Evolutionary conservation across 2,113 vertebrate species (phyloP).

Genomic region (Myodes glareolus): DNA sequence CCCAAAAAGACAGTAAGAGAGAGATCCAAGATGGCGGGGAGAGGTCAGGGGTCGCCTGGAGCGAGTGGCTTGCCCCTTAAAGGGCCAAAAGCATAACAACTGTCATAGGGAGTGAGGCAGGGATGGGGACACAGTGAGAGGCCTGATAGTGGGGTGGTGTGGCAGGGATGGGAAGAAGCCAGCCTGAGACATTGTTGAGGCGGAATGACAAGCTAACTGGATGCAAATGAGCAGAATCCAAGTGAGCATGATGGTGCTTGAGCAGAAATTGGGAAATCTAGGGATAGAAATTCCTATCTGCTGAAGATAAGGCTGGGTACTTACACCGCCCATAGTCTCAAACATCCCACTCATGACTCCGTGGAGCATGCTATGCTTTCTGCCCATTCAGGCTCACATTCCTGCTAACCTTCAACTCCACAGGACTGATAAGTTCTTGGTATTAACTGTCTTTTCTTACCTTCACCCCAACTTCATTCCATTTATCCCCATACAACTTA

Average conservation of each 20-base stretch:
- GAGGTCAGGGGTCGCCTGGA: too few relatives aligned
- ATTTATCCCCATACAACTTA: not conserved
- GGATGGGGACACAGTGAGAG: not conserved
- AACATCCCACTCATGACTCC: not conserved
- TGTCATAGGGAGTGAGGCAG: not conserved
- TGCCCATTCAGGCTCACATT: not conserved
- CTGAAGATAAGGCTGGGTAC: not conserved
- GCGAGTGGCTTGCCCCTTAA: too few relatives aligned
- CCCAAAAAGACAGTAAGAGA: too few relatives aligned
- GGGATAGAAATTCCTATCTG: not conserved
- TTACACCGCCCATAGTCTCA: not conserved
- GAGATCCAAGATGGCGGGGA: too few relatives aligned
- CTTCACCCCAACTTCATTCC: not conserved
- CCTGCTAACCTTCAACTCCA: not conserved
- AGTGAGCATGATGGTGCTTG: not conserved
- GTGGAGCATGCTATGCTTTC: not conserved
- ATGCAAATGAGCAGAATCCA: not conserved
- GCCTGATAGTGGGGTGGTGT: not conserved
- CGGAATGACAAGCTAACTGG: not conserved
- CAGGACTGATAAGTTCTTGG: not conserved
- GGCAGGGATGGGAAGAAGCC: not conserved
- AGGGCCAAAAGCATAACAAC: too few relatives aligned
- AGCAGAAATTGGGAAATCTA: not conserved
- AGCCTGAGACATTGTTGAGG: not conserved
- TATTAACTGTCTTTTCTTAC: not conserved